Percentiles rank a stretch among this genome's conserved stretches.
Evolutionary conservation across 2,113 vertebrate species (phyloP).

Genomic region (Speoplatyrhinus poulsoni): DNA sequence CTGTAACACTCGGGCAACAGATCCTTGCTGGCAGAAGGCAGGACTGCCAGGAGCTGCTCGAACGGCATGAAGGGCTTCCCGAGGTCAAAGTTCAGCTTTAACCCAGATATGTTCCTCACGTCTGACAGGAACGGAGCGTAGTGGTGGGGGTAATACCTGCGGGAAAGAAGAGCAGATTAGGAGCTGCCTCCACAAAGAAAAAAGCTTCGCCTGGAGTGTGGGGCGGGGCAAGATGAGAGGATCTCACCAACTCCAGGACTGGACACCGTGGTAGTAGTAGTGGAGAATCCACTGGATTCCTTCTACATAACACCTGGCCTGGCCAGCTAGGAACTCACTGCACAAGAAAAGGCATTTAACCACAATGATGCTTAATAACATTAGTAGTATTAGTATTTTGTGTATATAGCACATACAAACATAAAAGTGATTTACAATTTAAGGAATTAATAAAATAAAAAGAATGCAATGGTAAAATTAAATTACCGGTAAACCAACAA

Average conservation of each 20-base stretch:
- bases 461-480: too few relatives aligned
- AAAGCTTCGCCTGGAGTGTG: too few relatives aligned
- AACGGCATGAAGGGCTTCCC: constrained; percentile 96
- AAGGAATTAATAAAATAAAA: too few relatives aligned
- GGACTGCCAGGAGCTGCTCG: constrained; percentile 92
- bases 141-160: constrained; percentile 95
- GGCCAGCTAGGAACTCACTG: constrained; percentile 92
- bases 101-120: constrained; percentile 82
- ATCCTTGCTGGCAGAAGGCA: constrained; percentile 94
- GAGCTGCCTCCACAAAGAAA: too few relatives aligned
- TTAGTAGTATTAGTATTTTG: too few relatives aligned
- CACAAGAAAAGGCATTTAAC: constrained; percentile 20
- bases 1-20: constrained; percentile 89
- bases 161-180: not conserved
- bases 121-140: constrained; percentile 97
- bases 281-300: constrained; percentile 99
- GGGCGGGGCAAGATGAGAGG: not conserved
- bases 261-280: constrained; percentile 98
- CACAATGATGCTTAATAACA: not conserved
- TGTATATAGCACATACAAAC: too few relatives aligned
- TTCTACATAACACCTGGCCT: constrained; percentile 92
- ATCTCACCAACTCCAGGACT: constrained; percentile 97
- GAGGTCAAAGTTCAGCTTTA: constrained; percentile 87
- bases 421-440: too few relatives aligned
- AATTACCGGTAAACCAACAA: too few relatives aligned